Percentiles rank a stretch among this genome's conserved stretches.
phyloP scores from a whole-genome alignment of 2,797 vertebrate species.

The Strix occidentalis region DNA sequence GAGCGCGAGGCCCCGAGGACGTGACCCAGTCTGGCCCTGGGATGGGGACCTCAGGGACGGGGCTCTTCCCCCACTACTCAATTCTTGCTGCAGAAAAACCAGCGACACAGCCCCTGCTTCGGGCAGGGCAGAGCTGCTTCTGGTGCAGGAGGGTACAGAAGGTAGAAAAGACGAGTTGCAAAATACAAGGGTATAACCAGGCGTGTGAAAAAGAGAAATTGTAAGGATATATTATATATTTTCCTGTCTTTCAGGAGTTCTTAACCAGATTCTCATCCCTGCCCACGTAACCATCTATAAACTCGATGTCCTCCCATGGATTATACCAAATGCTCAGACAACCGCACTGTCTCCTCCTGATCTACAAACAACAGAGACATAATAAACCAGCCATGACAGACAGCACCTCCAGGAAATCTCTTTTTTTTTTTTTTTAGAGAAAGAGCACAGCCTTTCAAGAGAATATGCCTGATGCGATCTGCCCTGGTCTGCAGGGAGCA shows the following conservation, averaged over 20 bases:
- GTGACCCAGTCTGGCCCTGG: fast-evolving
- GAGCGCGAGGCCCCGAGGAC: fast-evolving
- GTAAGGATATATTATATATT: background rate
- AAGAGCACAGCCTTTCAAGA: background rate
- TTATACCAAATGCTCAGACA: background rate
- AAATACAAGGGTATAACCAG: background rate
- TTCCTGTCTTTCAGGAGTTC: background rate
- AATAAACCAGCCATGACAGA: background rate
- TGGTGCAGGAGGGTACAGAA: background rate
- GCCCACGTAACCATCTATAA: background rate
- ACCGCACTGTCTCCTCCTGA: background rate
- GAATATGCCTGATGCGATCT: background rate
- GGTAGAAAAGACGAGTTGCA: background rate
- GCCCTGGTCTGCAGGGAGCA: background rate
- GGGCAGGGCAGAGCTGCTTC: background rate
- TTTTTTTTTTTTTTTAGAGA: no score
- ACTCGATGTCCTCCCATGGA: fast-evolving
- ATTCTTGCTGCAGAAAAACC: background rate
- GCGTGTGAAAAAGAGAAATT: background rate
- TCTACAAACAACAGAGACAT: background rate
- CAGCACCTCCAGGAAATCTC: background rate
- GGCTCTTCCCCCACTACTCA: background rate
- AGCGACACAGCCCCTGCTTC: background rate
- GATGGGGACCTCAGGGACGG: fast-evolving
- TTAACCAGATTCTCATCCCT: background rate